Conservation (phyloP, 2,113 vertebrate species). For the Pomatorhinus ruficollis region DNA sequence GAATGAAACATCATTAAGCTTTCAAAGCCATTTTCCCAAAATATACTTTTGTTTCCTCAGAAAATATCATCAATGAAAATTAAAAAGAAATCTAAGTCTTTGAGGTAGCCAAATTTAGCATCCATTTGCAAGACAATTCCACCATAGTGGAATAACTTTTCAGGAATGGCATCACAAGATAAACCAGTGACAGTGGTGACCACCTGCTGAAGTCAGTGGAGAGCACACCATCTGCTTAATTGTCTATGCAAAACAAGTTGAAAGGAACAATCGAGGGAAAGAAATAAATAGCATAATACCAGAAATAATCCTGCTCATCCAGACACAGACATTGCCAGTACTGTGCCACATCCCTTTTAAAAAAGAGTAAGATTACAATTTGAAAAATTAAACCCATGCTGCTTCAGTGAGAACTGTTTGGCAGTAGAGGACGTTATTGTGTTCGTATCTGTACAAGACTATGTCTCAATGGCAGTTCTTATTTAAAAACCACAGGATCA, state of each 20-base stretch:
- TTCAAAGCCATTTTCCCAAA: background rate
- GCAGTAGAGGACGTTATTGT: background rate
- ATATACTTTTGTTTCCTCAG: background rate
- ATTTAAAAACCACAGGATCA: background rate
- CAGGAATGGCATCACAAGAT: background rate
- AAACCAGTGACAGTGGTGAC: background rate
- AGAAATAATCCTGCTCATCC: background rate
- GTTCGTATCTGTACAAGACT: background rate
- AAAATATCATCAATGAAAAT: background rate
- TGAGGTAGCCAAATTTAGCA: background rate
- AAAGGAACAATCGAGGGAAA: background rate
- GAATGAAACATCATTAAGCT: background rate
- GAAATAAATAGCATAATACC: background rate
- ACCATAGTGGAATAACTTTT: background rate
- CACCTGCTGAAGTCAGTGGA: background rate
- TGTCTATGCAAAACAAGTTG: background rate
- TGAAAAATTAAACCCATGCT: background rate
- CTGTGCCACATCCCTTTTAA: background rate
- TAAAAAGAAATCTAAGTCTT: background rate
- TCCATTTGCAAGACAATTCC: background rate
- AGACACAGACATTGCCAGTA: background rate
- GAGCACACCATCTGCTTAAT: background rate
- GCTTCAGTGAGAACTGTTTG: background rate
- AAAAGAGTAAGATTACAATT: background rate
- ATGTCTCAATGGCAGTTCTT: background rate